Base-by-base conservation (phyloP, 2,113 vertebrate species). In the Arenaria interpres region DNA sequence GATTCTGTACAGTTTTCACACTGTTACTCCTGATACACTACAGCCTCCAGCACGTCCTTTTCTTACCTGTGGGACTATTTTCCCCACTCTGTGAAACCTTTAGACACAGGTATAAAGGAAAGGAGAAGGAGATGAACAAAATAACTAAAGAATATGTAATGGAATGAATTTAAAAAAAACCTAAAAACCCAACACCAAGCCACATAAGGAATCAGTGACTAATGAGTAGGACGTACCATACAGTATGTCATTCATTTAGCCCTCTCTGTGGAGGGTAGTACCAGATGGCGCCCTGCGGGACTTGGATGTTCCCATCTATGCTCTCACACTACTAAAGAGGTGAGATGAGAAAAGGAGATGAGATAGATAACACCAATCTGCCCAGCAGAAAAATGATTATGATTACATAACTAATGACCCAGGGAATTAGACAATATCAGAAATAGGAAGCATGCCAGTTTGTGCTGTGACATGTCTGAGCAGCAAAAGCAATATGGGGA, bases 401-500 rank as follows among this genome's bases (percentile, higher is more conserved):
- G 96, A 96, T 98, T 98, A 97, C 79, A 89, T 90, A 97, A 97
- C 96, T 98, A 98, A 98, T 97, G 97, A 97, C 95, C 97, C 97
- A 96, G 98, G 97, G 97, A 97, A 96, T 97, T 97, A 97, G 96
- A 92, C 85, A 69, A 98, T 97, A 96, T 97, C 96, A 96, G 64
- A 97, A 94, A 74, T 25, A 96, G 90, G 93, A 96, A 93, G 84
- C 37, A 17, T 88, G 94, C 94, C 94, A 97, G 45, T 84, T 95
- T 92, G 79, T 84, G 77, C 89, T 51, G 43, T 80, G 96, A 89
- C 95, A 89, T 12, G 33, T 95, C 96, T 92, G 71, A 97, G 93
- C 94, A 85, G 59, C 67, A 74, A 83, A 66, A 93, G 84, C 89
- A 50, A 25, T 30, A 5, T 39, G 90, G 92, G 85, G 92, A 77